Base-by-base conservation (phyloP, 2,888 invertebrate genomes). In the Polydrusus pterygomalis region DNA sequence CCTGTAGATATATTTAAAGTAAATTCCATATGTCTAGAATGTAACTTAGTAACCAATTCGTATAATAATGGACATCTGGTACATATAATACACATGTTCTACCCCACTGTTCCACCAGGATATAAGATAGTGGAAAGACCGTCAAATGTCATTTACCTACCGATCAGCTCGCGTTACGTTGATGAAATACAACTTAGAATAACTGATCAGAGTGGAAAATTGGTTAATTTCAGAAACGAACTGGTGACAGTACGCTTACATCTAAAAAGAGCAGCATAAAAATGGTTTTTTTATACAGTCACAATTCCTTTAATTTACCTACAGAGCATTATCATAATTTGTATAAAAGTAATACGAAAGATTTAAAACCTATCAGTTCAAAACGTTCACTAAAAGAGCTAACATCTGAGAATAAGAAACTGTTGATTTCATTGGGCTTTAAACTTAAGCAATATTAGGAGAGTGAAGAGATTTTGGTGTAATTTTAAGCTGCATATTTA, bases 111-210 rank as follows among this genome's bases (percentile, higher is more conserved):
- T 13, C 76, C 79, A 25, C 82, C 84, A 38, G 85, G 86, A 15
- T 85, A 83, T 82, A 84, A 85, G 82, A 83, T 86, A 81, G 25
- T 25, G 25, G 25, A 25, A 25, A 25, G 25, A 18, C 85, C 84
- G 5, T 74, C 70, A 62, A 84, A 82, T 77, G 81, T 85, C 18
- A 83, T 86, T 67, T 86, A 86, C 82, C 81, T 85, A 74, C 85
- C 84, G 45, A 80, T 85, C 15, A 83, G 78, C 67, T 77, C 79
- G 13, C 78, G 58, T 68, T 69, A 67, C 47, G 83, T 85, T 77
- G 77, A 77, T 68, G 74, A 82, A 58, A 74, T 86, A 40, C 68
- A 78, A 20, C 20, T 86, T 77, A 83, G 80, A 80, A 63, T 85
- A 69, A 69, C 81, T 7, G 85, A 86, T 80, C 83, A 84, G 79